Evolutionary conservation across 2,113 vertebrate species (phyloP).

Genomic region (Tachycineta bicolor): DNA sequence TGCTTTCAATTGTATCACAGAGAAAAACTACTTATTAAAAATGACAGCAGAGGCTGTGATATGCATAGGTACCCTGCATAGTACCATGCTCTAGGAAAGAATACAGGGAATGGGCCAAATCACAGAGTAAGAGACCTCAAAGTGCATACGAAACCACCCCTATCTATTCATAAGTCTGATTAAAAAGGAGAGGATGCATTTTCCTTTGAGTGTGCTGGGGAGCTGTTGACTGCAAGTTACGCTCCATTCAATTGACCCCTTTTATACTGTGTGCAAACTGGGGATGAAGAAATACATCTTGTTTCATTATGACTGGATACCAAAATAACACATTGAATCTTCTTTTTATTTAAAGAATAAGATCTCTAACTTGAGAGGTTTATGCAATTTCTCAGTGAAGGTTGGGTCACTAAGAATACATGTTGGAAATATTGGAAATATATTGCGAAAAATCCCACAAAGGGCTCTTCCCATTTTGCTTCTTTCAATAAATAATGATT

Average conservation of each 20-base stretch:
- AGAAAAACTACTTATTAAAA: conserved; percentile 64
- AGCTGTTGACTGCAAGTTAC: neutral
- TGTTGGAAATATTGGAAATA: neutral
- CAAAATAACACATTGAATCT: neutral
- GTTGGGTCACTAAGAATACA: neutral
- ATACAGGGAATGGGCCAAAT: neutral
- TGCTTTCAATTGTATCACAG: conserved; percentile 49
- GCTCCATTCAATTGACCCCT: neutral
- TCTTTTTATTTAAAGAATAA: neutral
- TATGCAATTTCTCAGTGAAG: neutral
- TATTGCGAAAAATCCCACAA: neutral
- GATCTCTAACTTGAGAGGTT: neutral
- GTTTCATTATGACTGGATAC: neutral
- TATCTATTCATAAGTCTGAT: neutral
- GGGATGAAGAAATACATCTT: neutral
- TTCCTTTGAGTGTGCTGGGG: neutral
- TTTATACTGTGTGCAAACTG: neutral
- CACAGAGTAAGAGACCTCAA: neutral
- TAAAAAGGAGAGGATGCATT: neutral
- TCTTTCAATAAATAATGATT: neutral
- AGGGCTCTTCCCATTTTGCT: neutral
- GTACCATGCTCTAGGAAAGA: conserved; percentile 11
- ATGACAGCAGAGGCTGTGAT: conserved; percentile 3
- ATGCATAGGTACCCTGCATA: conserved; percentile 8
- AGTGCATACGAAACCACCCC: neutral